Conservation (phyloP, 2,888 invertebrate species). For the Protodeltote pygarga region DNA sequence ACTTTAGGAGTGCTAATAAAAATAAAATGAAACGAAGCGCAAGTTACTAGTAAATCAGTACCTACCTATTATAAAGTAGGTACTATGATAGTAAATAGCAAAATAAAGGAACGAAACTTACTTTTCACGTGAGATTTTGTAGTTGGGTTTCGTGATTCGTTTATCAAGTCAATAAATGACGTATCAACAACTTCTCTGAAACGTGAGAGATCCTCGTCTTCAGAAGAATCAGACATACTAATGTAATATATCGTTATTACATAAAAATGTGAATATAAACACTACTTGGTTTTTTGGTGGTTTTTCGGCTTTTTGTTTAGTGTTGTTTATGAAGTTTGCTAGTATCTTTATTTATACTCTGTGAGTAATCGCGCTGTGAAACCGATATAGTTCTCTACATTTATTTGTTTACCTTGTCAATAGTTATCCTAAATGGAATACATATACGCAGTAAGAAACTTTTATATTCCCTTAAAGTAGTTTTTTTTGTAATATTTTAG, state of each 20-base stretch:
- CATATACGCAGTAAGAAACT: neutral
- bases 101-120: conserved; percentile 10
- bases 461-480: no score
- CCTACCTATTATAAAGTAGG: no score
- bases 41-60: no score
- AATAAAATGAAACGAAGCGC: no score
- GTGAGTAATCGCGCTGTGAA: no score
- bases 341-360: neutral
- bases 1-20: no score
- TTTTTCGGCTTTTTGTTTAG: conserved; percentile 28
- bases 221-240: conserved; percentile 82
- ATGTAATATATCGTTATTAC: neutral
- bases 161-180: conserved; percentile 72
- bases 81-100: neutral
- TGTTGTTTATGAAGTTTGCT: conserved; percentile 21
- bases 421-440: neutral
- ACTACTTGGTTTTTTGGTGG: neutral
- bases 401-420: neutral
- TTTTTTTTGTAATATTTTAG: no score
- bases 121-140: conserved; percentile 22
- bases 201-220: conserved; percentile 78
- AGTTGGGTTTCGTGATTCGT: conserved; percentile 57
- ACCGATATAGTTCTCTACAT: no score
- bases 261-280: neutral
- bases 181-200: conserved; percentile 83